phyloP scores from a whole-genome alignment of 2,888 invertebrate species.

The Teinopalpus imperialis region DNA sequence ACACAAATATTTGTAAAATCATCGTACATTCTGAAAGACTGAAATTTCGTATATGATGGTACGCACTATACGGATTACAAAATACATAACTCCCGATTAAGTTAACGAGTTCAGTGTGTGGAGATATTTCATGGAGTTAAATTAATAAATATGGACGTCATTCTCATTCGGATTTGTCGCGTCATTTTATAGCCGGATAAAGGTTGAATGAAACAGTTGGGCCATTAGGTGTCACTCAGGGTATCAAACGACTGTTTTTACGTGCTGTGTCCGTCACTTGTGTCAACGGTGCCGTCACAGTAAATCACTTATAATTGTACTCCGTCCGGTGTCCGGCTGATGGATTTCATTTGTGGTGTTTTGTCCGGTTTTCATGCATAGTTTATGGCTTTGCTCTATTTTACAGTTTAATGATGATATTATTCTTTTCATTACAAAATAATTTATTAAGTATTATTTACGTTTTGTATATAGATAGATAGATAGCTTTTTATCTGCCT shows the following conservation, averaged over 20 bases:
- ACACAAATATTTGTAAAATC: no score
- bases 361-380: no score
- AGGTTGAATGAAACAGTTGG: slow-evolving; percentile 14
- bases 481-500: no score
- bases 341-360: slow-evolving; percentile 8
- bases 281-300: slow-evolving; percentile 1
- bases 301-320: slow-evolving; percentile 21
- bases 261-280: not conserved
- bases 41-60: no score
- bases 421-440: no score
- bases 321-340: slow-evolving; percentile 1
- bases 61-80: no score
- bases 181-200: slow-evolving; percentile 10
- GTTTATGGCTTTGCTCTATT: no score
- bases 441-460: no score
- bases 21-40: no score
- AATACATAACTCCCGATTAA: not conserved
- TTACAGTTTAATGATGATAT: no score
- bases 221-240: slow-evolving; percentile 17
- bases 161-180: slow-evolving; percentile 7
- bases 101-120: not conserved
- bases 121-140: slow-evolving; percentile 7
- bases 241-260: slow-evolving; percentile 11
- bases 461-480: no score
- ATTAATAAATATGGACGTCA: slow-evolving; percentile 16